A percentile compares a stretch with the other conserved stretches of the same genome.
These are phyloP conservation scores for Hirtodrosophila duncani DNA, from an alignment of 2,888 invertebrate species.

Conservation along the genomic window DNA sequence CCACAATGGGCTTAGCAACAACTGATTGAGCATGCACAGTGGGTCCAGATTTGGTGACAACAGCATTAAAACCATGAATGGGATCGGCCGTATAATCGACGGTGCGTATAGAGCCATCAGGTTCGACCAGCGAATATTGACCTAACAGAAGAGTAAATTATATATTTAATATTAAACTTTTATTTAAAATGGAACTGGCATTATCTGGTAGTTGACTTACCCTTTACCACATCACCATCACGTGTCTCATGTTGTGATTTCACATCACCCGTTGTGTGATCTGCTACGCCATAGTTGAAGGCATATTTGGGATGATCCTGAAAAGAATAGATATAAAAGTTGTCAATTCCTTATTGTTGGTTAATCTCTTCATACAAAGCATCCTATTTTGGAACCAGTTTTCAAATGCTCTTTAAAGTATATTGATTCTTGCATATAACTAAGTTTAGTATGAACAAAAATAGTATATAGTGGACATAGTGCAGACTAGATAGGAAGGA, in stretches of 20 bases:
- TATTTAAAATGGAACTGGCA: no score
- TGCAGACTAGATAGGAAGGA: no score
- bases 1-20: constrained; percentile 75
- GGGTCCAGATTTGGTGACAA: constrained; percentile 78
- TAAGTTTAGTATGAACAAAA: no score
- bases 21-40: constrained; percentile 76
- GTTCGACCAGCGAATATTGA: constrained; percentile 78
- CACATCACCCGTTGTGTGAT: constrained; percentile 80
- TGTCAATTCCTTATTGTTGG: not conserved
- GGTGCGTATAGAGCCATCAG: constrained; percentile 78
- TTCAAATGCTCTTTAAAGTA: no score
- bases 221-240: constrained; percentile 83
- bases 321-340: not conserved
- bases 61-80: constrained; percentile 77
- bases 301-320: constrained; percentile 82
- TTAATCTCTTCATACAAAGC: no score
- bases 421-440: no score
- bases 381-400: no score
- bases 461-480: no score
- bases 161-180: not conserved
- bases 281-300: constrained; percentile 83
- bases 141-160: constrained; percentile 44
- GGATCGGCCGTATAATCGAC: constrained; percentile 78
- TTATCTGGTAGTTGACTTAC: no score
- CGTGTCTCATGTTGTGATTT: constrained; percentile 83